Evolutionary conservation across 2,113 vertebrate species (phyloP).

Genomic region (Lagopus leucura): DNA sequence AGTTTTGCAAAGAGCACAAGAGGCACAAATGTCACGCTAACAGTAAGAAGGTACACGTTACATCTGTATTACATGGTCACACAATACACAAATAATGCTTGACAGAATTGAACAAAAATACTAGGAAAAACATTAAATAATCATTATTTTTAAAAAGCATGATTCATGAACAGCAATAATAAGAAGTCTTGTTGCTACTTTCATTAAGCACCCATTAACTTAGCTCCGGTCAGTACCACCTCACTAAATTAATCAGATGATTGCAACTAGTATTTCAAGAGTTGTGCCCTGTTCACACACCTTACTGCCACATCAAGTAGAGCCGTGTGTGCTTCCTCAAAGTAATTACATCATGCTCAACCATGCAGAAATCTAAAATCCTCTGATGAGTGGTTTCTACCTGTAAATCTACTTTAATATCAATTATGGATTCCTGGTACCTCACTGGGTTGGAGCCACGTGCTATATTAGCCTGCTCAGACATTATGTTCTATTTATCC

Average conservation of each 20-base stretch:
- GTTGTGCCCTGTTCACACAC: background rate
- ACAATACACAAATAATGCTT: background rate
- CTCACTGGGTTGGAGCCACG: background rate
- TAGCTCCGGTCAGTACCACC: background rate
- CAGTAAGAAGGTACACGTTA: background rate
- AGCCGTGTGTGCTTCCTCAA: background rate
- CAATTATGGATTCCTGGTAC: conserved; percentile 10
- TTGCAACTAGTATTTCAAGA: background rate
- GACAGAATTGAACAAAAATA: background rate
- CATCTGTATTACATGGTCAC: background rate
- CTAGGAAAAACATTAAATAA: background rate
- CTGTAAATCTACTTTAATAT: conserved; percentile 1
- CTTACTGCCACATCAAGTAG: background rate
- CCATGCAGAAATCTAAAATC: background rate
- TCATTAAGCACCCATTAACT: background rate
- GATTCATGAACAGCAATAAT: background rate
- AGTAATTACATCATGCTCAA: background rate
- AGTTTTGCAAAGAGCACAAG: background rate
- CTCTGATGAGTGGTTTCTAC: background rate
- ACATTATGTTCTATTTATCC: conserved; percentile 13
- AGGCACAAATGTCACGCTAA: background rate
- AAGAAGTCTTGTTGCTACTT: background rate
- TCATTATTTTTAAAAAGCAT: background rate
- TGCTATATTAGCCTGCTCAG: background rate
- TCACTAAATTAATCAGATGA: background rate